Conservation (phyloP, 2,888 invertebrate species). For the Proisotoma minuta region DNA sequence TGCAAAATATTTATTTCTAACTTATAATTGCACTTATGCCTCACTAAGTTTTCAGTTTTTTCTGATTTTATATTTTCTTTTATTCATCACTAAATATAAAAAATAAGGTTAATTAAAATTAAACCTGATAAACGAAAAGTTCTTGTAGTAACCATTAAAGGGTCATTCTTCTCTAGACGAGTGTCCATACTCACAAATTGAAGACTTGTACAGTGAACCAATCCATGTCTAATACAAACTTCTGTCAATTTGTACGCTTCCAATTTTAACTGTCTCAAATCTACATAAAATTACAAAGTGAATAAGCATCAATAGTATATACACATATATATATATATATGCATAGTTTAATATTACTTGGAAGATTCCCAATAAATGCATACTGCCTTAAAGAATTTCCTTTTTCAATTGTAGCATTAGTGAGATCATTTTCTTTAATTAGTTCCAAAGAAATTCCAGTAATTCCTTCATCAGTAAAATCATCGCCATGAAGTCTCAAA, state of each 20-base stretch:
- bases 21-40: no score
- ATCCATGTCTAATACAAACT: constrained; percentile 8
- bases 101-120: no score
- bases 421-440: neutral
- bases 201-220: constrained; percentile 9
- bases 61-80: no score
- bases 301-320: neutral
- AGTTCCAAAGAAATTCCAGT: neutral
- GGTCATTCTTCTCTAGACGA: neutral
- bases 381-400: neutral
- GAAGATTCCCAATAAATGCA: constrained; percentile 8
- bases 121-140: constrained; percentile 10
- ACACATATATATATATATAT: neutral
- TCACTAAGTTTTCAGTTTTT: no score
- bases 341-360: neutral
- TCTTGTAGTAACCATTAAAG: neutral
- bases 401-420: neutral
- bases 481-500: constrained; percentile 12
- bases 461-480: constrained; percentile 10
- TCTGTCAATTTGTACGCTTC: constrained; percentile 13
- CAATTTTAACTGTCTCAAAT: constrained; percentile 1
- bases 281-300: neutral
- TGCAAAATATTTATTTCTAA: no score
- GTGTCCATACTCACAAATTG: constrained; percentile 17
- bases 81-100: neutral